phyloP scores from a whole-genome alignment of 2,113 vertebrate genomes.

The Bungarus multicinctus region DNA sequence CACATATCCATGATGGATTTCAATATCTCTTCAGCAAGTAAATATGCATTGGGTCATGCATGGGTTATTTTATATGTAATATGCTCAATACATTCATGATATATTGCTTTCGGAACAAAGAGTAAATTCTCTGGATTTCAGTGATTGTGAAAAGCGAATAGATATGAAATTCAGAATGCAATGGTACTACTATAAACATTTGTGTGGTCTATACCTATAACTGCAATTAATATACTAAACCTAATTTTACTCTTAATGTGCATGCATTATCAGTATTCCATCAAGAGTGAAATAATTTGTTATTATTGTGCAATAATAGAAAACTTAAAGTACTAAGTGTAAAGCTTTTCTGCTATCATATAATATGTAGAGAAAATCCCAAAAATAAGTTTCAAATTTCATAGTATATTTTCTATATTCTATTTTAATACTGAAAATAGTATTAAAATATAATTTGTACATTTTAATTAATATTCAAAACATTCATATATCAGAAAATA shows the following conservation, averaged over 20 bases:
- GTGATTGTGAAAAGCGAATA: neutral
- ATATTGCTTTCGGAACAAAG: conserved; percentile 20
- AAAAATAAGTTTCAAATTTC: neutral
- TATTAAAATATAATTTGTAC: conserved; percentile 16
- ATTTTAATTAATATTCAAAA: conserved; percentile 8
- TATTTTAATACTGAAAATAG: conserved; percentile 11
- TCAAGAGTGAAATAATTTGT: neutral
- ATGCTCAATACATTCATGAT: neutral
- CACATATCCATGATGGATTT: neutral
- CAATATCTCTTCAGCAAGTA: neutral
- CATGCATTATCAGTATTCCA: conserved; percentile 37
- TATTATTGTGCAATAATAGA: neutral
- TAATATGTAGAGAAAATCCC: conserved; percentile 10
- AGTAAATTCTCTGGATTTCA: conserved; percentile 4
- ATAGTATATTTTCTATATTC: neutral
- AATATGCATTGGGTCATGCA: neutral
- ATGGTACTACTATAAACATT: conserved; percentile 54
- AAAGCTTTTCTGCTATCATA: conserved; percentile 35
- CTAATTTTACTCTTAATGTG: conserved; percentile 51
- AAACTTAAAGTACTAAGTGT: conserved; percentile 21
- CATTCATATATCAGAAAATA: conserved; percentile 16
- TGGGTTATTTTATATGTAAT: neutral
- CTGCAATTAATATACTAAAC: conserved; percentile 39
- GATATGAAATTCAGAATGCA: conserved; percentile 49
- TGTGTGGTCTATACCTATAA: conserved; percentile 58